These are phyloP conservation scores for Nibea albiflora DNA, from an alignment of 2,113 vertebrate genomes.

Conservation along the genomic window DNA sequence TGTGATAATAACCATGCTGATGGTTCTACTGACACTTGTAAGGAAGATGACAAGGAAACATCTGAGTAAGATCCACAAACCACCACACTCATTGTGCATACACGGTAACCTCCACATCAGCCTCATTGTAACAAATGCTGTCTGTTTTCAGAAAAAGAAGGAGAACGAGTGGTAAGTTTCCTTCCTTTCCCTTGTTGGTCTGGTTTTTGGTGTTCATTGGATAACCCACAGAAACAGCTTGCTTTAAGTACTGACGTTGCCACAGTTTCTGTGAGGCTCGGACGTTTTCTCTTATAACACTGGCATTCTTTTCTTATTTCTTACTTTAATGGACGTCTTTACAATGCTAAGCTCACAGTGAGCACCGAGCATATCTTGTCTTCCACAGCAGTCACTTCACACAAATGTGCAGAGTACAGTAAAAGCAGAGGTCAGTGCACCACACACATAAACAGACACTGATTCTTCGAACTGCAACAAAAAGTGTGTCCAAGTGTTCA, in stretches of 20 bases:
- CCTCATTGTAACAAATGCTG: not conserved
- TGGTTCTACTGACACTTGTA: not conserved
- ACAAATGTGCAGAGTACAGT: too few relatives aligned
- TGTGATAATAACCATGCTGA: not conserved
- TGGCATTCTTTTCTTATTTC: not conserved
- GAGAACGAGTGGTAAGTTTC: constrained; percentile 19
- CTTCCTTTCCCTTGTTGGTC: too few relatives aligned
- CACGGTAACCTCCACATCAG: not conserved
- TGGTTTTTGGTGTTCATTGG: not conserved
- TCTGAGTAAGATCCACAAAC: constrained; percentile 9
- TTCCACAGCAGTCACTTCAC: too few relatives aligned
- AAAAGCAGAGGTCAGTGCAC: too few relatives aligned
- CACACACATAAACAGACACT: too few relatives aligned
- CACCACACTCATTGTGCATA: not conserved
- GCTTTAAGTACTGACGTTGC: not conserved
- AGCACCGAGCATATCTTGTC: too few relatives aligned
- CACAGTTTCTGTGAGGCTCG: not conserved
- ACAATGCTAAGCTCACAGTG: not conserved
- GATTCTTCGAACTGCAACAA: too few relatives aligned
- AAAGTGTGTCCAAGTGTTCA: too few relatives aligned
- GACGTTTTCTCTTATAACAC: not conserved
- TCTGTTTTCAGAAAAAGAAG: constrained; percentile 14
- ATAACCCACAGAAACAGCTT: not conserved
- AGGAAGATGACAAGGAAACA: not conserved
- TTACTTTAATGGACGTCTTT: not conserved